These are phyloP conservation scores for Tetramorium parvispinum DNA, from an alignment of 1,140 invertebrate genomes.

Conservation along the genomic window DNA sequence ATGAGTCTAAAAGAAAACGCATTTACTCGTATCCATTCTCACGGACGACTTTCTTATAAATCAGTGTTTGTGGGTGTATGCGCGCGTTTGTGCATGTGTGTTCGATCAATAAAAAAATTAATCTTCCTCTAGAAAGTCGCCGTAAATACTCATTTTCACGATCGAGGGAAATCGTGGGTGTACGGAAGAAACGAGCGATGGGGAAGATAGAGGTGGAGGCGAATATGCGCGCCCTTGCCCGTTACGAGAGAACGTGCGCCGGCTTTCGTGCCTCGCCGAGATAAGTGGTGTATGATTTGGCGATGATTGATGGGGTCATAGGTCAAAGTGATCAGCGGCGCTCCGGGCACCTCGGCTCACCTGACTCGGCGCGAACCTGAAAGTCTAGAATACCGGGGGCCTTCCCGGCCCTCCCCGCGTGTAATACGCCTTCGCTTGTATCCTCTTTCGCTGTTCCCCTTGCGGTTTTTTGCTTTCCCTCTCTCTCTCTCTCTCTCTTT, in stretches of 20 bases:
- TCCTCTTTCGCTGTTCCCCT: not conserved
- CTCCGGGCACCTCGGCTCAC: constrained; percentile 82
- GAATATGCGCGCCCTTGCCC: constrained; percentile 57
- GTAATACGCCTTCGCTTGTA: constrained; percentile 68
- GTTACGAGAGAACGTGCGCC: constrained; percentile 81
- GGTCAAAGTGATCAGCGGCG: constrained; percentile 85
- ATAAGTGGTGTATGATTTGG: constrained; percentile 85
- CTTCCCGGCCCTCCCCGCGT: constrained; percentile 42
- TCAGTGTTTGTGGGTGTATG: not conserved
- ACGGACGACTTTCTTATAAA: constrained; percentile 9
- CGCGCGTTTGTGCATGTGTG: not conserved
- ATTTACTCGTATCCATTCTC: constrained; percentile 9
- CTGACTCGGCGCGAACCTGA: constrained; percentile 75
- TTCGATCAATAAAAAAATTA: constrained; percentile 9
- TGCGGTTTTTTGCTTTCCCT: not conserved
- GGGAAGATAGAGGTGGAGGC: constrained; percentile 46
- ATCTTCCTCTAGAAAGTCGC: constrained; percentile 31
- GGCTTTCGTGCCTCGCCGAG: constrained; percentile 79
- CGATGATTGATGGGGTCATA: constrained; percentile 84
- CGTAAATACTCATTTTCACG: constrained; percentile 23
- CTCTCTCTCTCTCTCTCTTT: not conserved
- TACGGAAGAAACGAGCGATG: constrained; percentile 50
- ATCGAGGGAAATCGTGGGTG: constrained; percentile 57
- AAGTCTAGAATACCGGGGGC: constrained; percentile 73
- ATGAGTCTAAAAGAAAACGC: not conserved